These are phyloP conservation scores for Paedocypris micromegethes DNA, from an alignment of 2,797 vertebrate species.

Conservation along the genomic window DNA sequence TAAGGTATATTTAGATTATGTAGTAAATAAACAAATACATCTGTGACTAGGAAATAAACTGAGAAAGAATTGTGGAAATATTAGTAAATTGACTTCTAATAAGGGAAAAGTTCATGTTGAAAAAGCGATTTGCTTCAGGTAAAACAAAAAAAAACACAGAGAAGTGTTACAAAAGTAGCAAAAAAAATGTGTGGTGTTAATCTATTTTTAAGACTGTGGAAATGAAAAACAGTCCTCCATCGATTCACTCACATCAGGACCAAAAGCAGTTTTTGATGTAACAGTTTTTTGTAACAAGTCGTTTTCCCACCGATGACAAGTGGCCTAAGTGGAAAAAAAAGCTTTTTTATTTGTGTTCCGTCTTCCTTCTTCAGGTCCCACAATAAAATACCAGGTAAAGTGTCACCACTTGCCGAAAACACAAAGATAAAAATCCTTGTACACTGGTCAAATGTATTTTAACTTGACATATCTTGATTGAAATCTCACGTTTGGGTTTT, in stretches of 20 bases:
- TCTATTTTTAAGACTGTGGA: constrained; percentile 22
- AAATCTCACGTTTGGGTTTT: constrained; percentile 60
- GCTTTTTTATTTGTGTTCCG: constrained; percentile 23
- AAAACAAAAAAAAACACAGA: no score
- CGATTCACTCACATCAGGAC: constrained; percentile 35
- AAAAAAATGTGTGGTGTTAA: constrained; percentile 36
- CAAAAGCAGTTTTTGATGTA: constrained; percentile 35
- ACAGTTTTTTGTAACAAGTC: constrained; percentile 38
- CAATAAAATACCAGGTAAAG: constrained; percentile 25
- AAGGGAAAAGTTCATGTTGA: no score
- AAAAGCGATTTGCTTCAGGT: no score
- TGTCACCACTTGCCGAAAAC: constrained; percentile 21
- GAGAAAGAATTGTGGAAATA: no score
- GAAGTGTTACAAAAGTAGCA: neutral
- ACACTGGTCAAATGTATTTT: constrained; percentile 19
- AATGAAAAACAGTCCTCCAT: constrained; percentile 34
- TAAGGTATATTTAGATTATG: no score
- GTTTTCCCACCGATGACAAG: constrained; percentile 37
- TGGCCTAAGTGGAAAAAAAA: constrained; percentile 19
- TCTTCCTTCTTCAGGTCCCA: neutral
- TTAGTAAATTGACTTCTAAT: no score
- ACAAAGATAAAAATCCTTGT: constrained; percentile 21
- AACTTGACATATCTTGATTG: constrained; percentile 51
- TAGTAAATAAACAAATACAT: no score
- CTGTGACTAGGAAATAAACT: no score